Percentiles rank a stretch among this genome's conserved stretches.
Conservation (phyloP, 1,140 invertebrate genomes). For the Drosophila watanabei region DNA sequence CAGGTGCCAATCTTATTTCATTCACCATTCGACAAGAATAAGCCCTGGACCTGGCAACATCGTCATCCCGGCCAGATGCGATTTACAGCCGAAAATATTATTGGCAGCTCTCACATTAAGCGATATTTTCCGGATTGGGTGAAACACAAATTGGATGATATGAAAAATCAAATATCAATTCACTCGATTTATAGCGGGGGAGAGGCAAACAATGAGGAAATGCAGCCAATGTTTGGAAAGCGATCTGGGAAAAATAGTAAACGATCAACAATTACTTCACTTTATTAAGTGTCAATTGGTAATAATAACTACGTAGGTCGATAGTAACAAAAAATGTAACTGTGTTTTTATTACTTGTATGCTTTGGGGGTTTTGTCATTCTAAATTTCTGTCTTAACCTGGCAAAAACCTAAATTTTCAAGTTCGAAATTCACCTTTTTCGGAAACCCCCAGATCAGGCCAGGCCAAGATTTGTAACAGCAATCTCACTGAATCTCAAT, state of each 20-base stretch:
- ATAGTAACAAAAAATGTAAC: no score
- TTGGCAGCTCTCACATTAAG: no score
- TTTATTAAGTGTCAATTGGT: no score
- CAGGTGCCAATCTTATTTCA: no score
- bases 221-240: neutral
- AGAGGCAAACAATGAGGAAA: neutral
- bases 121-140: no score
- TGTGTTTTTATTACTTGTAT: no score
- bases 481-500: constrained; percentile 9
- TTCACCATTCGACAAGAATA: no score
- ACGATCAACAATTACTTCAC: no score
- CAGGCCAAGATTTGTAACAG: constrained; percentile 26
- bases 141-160: neutral
- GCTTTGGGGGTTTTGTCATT: neutral
- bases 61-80: no score
- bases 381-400: neutral
- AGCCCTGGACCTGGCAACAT: no score
- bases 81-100: no score
- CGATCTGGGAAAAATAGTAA: neutral
- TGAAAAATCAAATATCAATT: neutral
- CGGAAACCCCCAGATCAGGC: constrained; percentile 5
- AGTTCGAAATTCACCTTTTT: constrained; percentile 1
- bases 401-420: neutral
- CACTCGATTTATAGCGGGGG: neutral
- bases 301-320: no score